Evolutionary conservation across 2,888 invertebrate genomes (phyloP), one percentile per base, ranked within the genome.

Genomic region (Oconnorella tubifera): DNA sequence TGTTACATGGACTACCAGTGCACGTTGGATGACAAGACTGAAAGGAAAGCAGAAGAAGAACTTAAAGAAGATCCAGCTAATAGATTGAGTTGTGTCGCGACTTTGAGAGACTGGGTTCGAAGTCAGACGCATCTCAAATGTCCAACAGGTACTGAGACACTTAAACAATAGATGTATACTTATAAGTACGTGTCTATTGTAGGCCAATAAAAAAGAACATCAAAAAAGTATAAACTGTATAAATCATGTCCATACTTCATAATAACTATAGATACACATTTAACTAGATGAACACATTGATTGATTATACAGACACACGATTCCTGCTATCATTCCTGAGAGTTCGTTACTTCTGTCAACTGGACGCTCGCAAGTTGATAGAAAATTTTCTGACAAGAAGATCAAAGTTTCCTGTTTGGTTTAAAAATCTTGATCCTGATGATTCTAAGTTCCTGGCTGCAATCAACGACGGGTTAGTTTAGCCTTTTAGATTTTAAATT

Each of bases 31-130:
- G 62, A 51, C 23, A 57, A 14, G 31, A 53, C 61, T n/a, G 25
- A 57, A 31, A 64, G 62, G 55, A 67, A 67, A 56, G 67, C 67
- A 3, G 56, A 64, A 48, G 57, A 67, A 33, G 67, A 67, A 61
- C 55, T 67, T 10, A 64, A 61, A 27, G 67, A 67, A 51, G 56
- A 67, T 23, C 67, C 67, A 3, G 27, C 29, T 51, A 32, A 67
- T 25, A 55, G 64, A 23, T 3, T 49, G 2, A 56, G 59, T 31
- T 55, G 57, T 28, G 64, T 64, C 1, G 57, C 61, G n/a, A 48
- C 64, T 23, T 40, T 67, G 28, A 48, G 64, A 33, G 33, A 61
- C 3, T 67, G 67, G 67, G 50, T 67, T 3, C 33, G 56, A 14
- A 27, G 33, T 28, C 64, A 67, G 28, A 61, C 67, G 10, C 67